phyloP scores from a whole-genome alignment of 2,888 invertebrate genomes.

The Drosophila paramelanica region DNA sequence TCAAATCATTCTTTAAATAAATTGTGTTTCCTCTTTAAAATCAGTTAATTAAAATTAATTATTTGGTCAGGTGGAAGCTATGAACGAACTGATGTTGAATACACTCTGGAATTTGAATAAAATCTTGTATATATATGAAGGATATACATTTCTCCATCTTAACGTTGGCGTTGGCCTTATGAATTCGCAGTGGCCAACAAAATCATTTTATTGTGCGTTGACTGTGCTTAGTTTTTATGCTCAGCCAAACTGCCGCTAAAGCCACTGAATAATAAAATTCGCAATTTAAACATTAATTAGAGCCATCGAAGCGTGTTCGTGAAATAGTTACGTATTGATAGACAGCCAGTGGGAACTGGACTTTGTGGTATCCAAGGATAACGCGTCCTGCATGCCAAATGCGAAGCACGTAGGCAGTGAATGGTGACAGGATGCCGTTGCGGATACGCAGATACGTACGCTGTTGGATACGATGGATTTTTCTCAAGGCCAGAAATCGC shows the following conservation, averaged over 20 bases:
- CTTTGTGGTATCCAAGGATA: conserved; percentile 31
- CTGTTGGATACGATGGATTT: conserved; percentile 50
- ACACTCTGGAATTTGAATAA: no score
- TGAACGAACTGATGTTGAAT: no score
- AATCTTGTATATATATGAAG: no score
- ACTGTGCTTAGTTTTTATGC: conserved; percentile 38
- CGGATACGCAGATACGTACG: conserved; percentile 35
- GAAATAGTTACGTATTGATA: conserved; percentile 42
- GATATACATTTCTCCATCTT: neutral
- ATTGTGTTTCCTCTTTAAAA: neutral
- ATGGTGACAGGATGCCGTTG: conserved; percentile 56
- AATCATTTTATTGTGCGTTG: conserved; percentile 9
- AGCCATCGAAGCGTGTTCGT: conserved; percentile 70
- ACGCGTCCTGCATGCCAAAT: conserved; percentile 69
- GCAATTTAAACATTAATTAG: conserved; percentile 82
- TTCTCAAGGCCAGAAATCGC: conserved; percentile 30
- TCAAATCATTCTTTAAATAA: neutral
- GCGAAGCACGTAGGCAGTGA: conserved; percentile 63
- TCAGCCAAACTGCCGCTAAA: conserved; percentile 10
- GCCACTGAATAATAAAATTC: conserved; percentile 64
- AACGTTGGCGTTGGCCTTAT: neutral
- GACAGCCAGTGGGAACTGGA: conserved; percentile 20
- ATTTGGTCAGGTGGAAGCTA: neutral
- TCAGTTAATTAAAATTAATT: conserved; percentile 12
- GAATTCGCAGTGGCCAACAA: neutral